phyloP scores from a whole-genome alignment of 2,797 vertebrate species.

The Onychomys arenicola region DNA sequence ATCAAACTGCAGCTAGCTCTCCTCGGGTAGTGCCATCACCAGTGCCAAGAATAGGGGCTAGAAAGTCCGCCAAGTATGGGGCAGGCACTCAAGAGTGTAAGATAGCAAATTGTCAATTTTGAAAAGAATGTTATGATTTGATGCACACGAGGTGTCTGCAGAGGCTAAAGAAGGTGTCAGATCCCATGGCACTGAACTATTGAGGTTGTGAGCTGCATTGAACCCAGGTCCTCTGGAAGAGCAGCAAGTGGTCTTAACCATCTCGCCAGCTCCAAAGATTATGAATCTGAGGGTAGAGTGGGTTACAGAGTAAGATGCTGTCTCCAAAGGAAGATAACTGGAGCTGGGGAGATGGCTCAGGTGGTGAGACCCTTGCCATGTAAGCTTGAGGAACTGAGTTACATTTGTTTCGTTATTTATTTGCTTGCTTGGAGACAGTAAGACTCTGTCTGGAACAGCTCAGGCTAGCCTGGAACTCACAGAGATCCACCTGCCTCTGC shows the following conservation, averaged over 20 bases:
- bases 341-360: background rate
- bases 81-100: background rate
- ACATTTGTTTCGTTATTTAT: background rate
- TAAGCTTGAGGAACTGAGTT: background rate
- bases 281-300: background rate
- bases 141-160: background rate
- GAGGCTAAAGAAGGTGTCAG: background rate
- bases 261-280: background rate
- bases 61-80: background rate
- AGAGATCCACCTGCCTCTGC: background rate
- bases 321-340: background rate
- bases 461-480: background rate
- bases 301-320: background rate
- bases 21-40: constrained; percentile 91
- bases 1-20: constrained; percentile 90
- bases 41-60: constrained; percentile 83
- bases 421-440: background rate
- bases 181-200: background rate
- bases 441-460: background rate
- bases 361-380: background rate
- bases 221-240: background rate
- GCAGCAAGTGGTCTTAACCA: no score
- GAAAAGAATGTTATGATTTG: background rate
- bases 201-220: background rate
- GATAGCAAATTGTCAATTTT: background rate